Conservation (phyloP, 2,113 vertebrate species). For the Sinocyclocheilus maitianheensis region DNA sequence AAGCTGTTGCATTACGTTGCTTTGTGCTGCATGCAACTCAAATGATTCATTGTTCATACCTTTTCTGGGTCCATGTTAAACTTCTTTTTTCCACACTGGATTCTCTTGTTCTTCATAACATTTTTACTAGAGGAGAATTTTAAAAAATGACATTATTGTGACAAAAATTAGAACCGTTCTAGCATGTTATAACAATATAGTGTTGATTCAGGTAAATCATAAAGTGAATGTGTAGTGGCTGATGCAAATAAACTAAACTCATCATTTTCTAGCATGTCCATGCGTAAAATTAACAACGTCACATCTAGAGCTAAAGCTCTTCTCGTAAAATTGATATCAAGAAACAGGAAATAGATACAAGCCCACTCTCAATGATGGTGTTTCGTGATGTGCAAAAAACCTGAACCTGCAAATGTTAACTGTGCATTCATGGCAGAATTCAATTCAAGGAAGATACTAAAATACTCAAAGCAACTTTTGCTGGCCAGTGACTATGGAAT, state of each 20-base stretch:
- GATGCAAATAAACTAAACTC: neutral
- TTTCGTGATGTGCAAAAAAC: no score
- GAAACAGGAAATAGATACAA: no score
- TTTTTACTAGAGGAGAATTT: slow-evolving; percentile 72
- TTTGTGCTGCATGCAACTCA: neutral
- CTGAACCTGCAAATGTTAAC: no score
- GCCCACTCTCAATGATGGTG: no score
- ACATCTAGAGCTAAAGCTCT: neutral
- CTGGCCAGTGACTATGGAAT: no score
- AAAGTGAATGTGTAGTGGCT: neutral
- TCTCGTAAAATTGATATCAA: no score
- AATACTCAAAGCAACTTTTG: no score
- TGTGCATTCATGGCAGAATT: no score
- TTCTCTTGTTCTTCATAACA: slow-evolving; percentile 74
- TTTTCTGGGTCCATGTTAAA: slow-evolving; percentile 91
- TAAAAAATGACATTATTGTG: neutral
- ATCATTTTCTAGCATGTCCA: neutral
- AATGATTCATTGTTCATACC: slow-evolving; percentile 66
- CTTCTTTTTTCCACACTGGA: slow-evolving; percentile 85
- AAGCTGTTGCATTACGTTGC: neutral
- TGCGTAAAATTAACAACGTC: neutral
- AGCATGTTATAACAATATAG: neutral
- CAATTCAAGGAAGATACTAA: no score
- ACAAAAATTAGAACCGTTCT: neutral
- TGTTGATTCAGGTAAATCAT: neutral